Evolutionary conservation across 2,888 invertebrate species (phyloP).

Genomic region (Elmis aenea): DNA sequence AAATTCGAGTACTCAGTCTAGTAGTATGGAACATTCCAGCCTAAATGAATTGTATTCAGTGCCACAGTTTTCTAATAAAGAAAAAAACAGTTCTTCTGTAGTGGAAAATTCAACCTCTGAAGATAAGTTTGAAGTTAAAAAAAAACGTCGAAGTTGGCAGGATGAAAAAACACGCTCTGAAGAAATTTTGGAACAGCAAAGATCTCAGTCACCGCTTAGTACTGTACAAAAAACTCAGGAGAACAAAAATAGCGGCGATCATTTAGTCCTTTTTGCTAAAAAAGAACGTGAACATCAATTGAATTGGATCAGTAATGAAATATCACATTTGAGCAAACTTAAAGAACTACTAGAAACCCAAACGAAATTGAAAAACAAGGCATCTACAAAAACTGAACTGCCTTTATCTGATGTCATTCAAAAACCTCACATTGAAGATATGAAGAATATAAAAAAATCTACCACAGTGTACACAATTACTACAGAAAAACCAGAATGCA

Average conservation of each 20-base stretch:
- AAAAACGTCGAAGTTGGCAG: slow-evolving; percentile 43
- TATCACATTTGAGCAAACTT: slow-evolving; percentile 51
- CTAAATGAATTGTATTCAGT: slow-evolving; percentile 3
- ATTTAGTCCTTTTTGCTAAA: slow-evolving; percentile 43
- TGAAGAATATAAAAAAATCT: slow-evolving; percentile 26
- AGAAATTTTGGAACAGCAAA: slow-evolving; percentile 39
- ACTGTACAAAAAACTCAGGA: slow-evolving; percentile 3
- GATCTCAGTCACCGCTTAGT: neutral
- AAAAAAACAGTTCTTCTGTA: slow-evolving; percentile 2
- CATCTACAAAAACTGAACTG: neutral
- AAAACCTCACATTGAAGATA: slow-evolving; percentile 15
- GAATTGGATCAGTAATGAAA: slow-evolving; percentile 55
- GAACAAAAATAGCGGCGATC: slow-evolving; percentile 18
- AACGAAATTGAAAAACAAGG: neutral
- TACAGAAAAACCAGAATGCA: slow-evolving; percentile 22
- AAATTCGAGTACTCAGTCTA: neutral
- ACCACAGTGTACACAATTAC: slow-evolving; percentile 36
- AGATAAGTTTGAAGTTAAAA: slow-evolving; percentile 3
- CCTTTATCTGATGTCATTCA: slow-evolving; percentile 3
- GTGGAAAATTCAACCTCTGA: slow-evolving; percentile 6
- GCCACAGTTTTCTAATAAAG: too few relatives aligned
- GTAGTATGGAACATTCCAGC: neutral
- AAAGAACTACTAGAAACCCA: slow-evolving; percentile 43
- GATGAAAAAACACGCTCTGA: slow-evolving; percentile 49
- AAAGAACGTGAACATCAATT: slow-evolving; percentile 53